Base-by-base conservation (phyloP, 64 coral and sea anemone genomes). In the Catalaphyllia jardinei region DNA sequence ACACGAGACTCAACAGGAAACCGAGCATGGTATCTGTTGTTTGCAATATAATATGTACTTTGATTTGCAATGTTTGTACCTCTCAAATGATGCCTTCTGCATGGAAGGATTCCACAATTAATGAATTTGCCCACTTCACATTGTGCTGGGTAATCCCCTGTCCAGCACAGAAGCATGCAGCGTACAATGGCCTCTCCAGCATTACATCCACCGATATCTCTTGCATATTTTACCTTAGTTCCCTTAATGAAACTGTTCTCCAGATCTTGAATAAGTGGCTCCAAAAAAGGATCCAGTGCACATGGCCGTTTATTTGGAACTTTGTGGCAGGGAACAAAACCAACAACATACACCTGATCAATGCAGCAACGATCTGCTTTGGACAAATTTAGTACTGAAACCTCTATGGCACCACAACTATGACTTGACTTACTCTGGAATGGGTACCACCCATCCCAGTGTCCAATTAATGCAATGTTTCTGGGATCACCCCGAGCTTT, bases 361-460 rank as follows among this genome's bases (percentile, higher is more conserved):
- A 78, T 82, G 10, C 0, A 24, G 11, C 78, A 29, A 25, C 88
- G 52, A 73, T 74, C 16, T 59, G n/a, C 64, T 60, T 82, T 90
- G 4, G 62, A 42, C 78, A 90, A 62, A 33, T 69, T 90, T 22
- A 72, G 42, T 17, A 90, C 27, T 8, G 78, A 38, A 22, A 90
- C 25, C 12, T 82, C 78, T 18, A 82, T 81, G 22, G 88, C 78
- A 73, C 77, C 89, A 83, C 78, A 90, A 42, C 89, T 90, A 71
- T 80, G 89, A 2, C 16, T 20, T 7, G 62, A 39, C 25, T 64
- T 64, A 20, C 27, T 73, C 10, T 55, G 62, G 22, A 90, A 82
- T 57, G 88, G 77, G 64, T 90, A 71, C 78, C 88, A 90, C 25
- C 88, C 88, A 82, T 90, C 78, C 88, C 88, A 90, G 29, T 90